Base-by-base conservation (phyloP, 2,113 vertebrate genomes). In the Passer domesticus region DNA sequence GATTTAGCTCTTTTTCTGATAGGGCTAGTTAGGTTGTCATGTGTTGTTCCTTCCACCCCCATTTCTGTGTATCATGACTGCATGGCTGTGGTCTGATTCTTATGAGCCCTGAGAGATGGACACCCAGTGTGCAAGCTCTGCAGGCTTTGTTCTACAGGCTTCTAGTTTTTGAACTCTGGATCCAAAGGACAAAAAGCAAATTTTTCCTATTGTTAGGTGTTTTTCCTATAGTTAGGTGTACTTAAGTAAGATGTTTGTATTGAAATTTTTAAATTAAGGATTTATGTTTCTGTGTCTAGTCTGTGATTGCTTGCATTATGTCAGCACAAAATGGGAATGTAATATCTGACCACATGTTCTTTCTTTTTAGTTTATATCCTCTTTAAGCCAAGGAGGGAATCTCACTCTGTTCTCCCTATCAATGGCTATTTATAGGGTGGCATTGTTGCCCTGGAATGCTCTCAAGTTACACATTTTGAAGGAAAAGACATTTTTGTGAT, bases 361-460 rank as follows among this genome's bases (percentile, higher is more conserved):
- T 70, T 81, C 44, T 56, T 49, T 74, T 70, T 46, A 8, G 17
- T 55, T 47, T 47, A 4, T 60, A 1, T 52, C 10, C 44, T 58
- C 17, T 64, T 87, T 41, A 88, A 56, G 41, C 50, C 25, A 24
- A 72, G 39, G 44, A 50, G 43, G 27, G 12, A 33, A 64, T 89
- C 24, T 75, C 15, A 1, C 23, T 60, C 43, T 11, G 1, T 7
- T 5, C 19, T 76, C 1, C 0, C 5, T 75, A 3, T 62, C 25
- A 33, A 20, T n/a, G 23, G 15, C 66, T 92, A 35, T n/a, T 90
- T 81, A 73, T 58, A 53, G 53, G 50, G 28, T 66, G 60, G 15
- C 31, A 60, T 53, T 64, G 21, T 75, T 82, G 79, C 35, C 23
- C 23, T 79, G 56, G 27, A 59, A 13, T 41, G 41, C 20, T 82